Percentiles rank a stretch among this genome's conserved stretches.
phyloP scores from a whole-genome alignment of 2,113 vertebrate species.

The Bos indicus region DNA sequence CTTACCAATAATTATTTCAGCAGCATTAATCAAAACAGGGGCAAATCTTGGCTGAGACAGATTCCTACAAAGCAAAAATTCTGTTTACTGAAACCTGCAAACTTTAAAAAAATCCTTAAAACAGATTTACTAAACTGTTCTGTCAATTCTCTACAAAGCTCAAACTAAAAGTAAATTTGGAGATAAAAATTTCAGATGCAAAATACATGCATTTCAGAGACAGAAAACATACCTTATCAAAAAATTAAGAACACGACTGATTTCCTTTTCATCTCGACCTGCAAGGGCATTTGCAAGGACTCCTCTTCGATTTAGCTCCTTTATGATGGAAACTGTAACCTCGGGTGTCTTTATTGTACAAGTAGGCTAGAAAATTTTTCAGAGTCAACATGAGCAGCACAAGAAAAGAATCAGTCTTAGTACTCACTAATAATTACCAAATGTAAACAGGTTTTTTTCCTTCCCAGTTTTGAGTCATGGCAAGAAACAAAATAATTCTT shows the following conservation, averaged over 20 bases:
- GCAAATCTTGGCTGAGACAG: slow-evolving; percentile 91
- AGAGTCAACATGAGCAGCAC: background rate
- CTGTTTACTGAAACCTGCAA: slow-evolving; percentile 22
- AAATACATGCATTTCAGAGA: background rate
- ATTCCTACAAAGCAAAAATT: slow-evolving; percentile 82
- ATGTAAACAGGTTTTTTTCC: background rate
- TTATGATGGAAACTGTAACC: slow-evolving; percentile 91
- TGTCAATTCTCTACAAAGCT: background rate
- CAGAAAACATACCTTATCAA: slow-evolving; percentile 86
- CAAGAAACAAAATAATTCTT: background rate
- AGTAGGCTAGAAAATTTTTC: slow-evolving; percentile 74
- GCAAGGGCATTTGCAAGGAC: slow-evolving; percentile 95
- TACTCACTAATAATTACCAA: background rate
- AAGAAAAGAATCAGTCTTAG: background rate
- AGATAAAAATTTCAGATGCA: background rate
- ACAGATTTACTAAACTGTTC: background rate
- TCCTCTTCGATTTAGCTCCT: slow-evolving; percentile 94
- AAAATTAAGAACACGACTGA: slow-evolving; percentile 89
- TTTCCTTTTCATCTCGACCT: slow-evolving; percentile 90
- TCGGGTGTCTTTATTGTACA: slow-evolving; percentile 85
- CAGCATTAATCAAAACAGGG: slow-evolving; percentile 85
- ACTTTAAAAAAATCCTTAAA: background rate
- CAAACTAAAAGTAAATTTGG: background rate
- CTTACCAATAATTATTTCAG: slow-evolving; percentile 92
- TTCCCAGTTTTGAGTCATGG: background rate